Base-by-base conservation (phyloP, 2,888 invertebrate genomes). In the Parnassius smintheus region DNA sequence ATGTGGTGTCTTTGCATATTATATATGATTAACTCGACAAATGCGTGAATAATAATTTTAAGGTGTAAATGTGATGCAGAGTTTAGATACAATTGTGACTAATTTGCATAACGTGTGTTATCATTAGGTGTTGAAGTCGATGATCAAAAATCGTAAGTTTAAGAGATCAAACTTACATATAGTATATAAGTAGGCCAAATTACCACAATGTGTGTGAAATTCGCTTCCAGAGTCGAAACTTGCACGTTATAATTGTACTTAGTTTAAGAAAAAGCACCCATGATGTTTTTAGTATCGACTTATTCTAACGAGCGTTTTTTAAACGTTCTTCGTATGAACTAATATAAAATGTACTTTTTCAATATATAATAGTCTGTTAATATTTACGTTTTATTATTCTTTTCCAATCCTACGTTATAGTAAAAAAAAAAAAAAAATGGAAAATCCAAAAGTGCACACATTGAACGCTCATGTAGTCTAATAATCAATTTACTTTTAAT, bases 41-140 rank as follows among this genome's bases (percentile, higher is more conserved):
- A 52, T 45, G 22, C 13, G 54, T 45, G 58, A 50, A 45, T 56
- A 56, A 25, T 56, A 56, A 58, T 42, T 53, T 42, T 62, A 62
- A 62, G 58, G 50, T 62, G n/a, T 58, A 62, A 59, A 55, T 62
- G 58, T 62, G 58, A 44, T 48, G 46, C 18, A 8, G 53, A 58
- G 54, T 55, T 54, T 35, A 35, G 53, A 35, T n/a, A 11, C 44
- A 13, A 49, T 49, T 9, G 9, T 13, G 49, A 13, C 49, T 22
- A 9, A 18, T 25, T 41, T 50, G 46, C 8, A 12, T 13, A 13
- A 49, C 9, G 11, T 9, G 9, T 49, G 49, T 49, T 49, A 49
- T 9, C 13, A 11, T 13, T 49, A 49, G 46, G 46, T 11, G 46
- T 46, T n/a, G 9, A 49, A 49, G 13, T 49, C 49, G 13, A 13